Evolutionary conservation across 2,797 vertebrate genomes (phyloP), one percentile per base, ranked within the genome.

Genomic region (Luscinia luscinia): DNA sequence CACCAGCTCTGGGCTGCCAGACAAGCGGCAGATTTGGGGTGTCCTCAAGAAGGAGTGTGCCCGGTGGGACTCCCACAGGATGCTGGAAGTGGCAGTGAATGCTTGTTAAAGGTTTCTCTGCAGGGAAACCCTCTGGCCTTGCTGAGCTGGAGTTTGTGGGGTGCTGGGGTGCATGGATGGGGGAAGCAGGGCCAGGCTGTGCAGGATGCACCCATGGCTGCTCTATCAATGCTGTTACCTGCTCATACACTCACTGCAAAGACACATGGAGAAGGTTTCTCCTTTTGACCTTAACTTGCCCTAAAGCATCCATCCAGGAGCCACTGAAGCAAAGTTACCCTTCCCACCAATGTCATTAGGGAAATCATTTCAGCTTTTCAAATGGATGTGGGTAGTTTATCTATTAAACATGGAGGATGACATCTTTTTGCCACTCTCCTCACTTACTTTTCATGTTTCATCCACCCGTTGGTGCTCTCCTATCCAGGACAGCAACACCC

Each of bases 31-130:
- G 58, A 67, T 75, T 12, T 85, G 76, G 64, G 75, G 51, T 72
- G 79, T 14, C 64, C 61, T 58, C 66, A 10, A 28, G 40, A 76
- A 69, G 36, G 51, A 21, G 0, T 52, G 84, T 70, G 52, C 28
- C 41, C 0, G 0, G 6, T 12, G 27, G 38, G 89, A 20, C 0
- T 0, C 11, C 30, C 75, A n/a, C 3, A 26, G 76, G 81, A 19
- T 69, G 66, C 74, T 69, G 61, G 34, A 59, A 55, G 34, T 0
- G 34, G 59, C 62, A 52, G 38, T 4, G 40, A 63, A 6, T 1
- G 14, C 19, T 48, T 67, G 32, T 21, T 40, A 58, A 48, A 82
- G 24, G 46, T 28, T 46, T 52, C 30, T 73, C 59, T 72, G 57
- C 75, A 68, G 28, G 69, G 26, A 45, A 74, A n/a, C 4, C 36